phyloP scores from a whole-genome alignment of 2,113 vertebrate genomes.

The Manacus vitellinus region DNA sequence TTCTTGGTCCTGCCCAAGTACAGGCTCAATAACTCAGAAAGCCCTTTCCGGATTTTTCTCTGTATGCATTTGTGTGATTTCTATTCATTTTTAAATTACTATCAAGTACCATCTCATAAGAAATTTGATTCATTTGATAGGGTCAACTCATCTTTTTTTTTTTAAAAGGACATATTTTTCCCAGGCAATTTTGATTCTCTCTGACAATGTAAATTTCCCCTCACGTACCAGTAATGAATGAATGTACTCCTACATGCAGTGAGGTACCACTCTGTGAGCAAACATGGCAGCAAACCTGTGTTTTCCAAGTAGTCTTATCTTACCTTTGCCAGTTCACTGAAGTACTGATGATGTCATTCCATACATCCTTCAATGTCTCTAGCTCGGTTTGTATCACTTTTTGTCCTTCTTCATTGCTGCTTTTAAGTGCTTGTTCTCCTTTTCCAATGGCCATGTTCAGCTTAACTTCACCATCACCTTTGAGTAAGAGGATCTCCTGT shows the following conservation, averaged over 20 bases:
- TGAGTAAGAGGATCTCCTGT: slow-evolving; percentile 95
- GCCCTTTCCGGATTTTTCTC: neutral
- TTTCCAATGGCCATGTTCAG: slow-evolving; percentile 95
- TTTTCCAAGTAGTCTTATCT: slow-evolving; percentile 54
- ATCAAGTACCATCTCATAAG: neutral
- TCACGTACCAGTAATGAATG: neutral
- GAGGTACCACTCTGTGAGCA: neutral
- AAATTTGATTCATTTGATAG: neutral
- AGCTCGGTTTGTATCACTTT: slow-evolving; percentile 85
- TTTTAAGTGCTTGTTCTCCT: slow-evolving; percentile 87
- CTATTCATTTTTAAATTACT: neutral
- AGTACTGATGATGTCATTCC: slow-evolving; percentile 83
- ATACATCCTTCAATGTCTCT: slow-evolving; percentile 84
- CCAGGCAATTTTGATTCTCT: neutral
- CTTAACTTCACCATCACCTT: slow-evolving; percentile 95
- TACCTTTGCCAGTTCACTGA: slow-evolving; percentile 91
- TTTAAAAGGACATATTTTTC: neutral
- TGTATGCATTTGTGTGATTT: neutral
- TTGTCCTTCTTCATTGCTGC: slow-evolving; percentile 82
- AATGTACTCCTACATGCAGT: neutral
- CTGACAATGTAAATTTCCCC: neutral
- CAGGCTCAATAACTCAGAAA: neutral
- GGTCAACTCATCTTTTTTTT: neutral
- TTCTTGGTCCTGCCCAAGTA: neutral
- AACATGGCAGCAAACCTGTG: neutral